Evolutionary conservation across 2,113 vertebrate species (phyloP).

Genomic region (Coreoperca whiteheadi): DNA sequence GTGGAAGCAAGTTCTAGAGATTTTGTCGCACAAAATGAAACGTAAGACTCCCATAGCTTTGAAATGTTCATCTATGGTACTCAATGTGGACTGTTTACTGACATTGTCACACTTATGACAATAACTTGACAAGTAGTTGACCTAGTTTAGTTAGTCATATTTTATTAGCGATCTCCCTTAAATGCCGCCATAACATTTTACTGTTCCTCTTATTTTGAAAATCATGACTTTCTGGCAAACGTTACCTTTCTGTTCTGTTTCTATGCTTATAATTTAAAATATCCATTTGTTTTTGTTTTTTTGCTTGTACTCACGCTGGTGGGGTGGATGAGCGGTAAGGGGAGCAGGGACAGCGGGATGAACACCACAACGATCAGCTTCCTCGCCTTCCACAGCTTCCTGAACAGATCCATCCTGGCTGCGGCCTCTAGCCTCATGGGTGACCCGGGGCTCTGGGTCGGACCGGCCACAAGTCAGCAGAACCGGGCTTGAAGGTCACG

Average conservation of each 20-base stretch:
- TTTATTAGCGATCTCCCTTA: not conserved
- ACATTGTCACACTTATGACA: not conserved
- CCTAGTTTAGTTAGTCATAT: not conserved
- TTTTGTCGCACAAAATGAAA: not conserved
- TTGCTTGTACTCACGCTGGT: constrained; percentile 91
- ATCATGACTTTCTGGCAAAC: not conserved
- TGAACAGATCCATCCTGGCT: constrained; percentile 88
- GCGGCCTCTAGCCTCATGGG: constrained; percentile 83
- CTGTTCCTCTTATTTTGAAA: not conserved
- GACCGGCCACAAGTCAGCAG: constrained; percentile 45
- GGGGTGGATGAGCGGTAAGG: constrained; percentile 91
- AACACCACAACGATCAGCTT: constrained; percentile 91
- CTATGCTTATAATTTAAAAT: not conserved
- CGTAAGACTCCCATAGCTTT: not conserved
- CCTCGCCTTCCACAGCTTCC: constrained; percentile 88
- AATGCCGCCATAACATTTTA: not conserved
- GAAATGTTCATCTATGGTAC: too few species aligned
- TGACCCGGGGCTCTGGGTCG: constrained; percentile 51
- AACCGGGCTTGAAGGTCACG: constrained; percentile 35
- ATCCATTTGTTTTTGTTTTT: too few species aligned
- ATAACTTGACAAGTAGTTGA: not conserved
- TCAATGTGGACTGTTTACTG: not conserved
- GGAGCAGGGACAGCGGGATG: constrained; percentile 93
- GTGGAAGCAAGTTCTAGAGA: not conserved
- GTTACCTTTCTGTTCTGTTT: not conserved